Percentiles rank a stretch among this genome's conserved stretches.
phyloP scores from a whole-genome alignment of 2,113 vertebrate species.

The Peromyscus californicus region DNA sequence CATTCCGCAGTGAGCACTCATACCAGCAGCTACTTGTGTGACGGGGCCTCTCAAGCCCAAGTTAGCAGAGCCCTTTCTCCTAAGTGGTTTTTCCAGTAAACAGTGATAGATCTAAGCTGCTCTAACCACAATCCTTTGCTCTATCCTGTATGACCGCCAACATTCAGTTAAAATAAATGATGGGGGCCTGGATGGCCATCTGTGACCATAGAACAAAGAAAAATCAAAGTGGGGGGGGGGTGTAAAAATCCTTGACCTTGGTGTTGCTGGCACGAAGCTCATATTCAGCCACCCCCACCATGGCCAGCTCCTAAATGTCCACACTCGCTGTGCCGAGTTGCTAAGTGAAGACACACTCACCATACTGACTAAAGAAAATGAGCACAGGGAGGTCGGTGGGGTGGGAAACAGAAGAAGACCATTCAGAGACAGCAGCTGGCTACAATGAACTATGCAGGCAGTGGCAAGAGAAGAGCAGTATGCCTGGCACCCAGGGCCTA shows the following conservation, averaged over 20 bases:
- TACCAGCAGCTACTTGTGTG: neutral
- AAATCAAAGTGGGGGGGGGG: neutral
- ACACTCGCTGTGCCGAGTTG: slow-evolving; percentile 55
- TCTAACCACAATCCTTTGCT: slow-evolving; percentile 77
- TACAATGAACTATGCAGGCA: neutral
- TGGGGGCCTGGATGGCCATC: slow-evolving; percentile 63
- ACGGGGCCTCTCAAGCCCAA: slow-evolving; percentile 9
- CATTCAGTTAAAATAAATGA: slow-evolving; percentile 74
- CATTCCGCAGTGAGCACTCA: neutral
- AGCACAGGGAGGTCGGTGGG: neutral
- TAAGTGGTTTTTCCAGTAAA: slow-evolving; percentile 77
- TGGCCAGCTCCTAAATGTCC: slow-evolving; percentile 45
- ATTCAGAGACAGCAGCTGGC: neutral
- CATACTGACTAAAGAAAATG: slow-evolving; percentile 22
- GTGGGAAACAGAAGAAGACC: neutral
- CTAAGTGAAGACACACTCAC: neutral
- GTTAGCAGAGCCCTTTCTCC: slow-evolving; percentile 53
- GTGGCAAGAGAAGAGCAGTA: neutral
- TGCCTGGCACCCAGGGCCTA: neutral
- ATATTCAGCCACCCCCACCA: slow-evolving; percentile 28
- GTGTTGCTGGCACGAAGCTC: slow-evolving; percentile 57
- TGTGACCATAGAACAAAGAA: slow-evolving; percentile 77
- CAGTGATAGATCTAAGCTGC: slow-evolving; percentile 60
- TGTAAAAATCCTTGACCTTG: slow-evolving; percentile 59
- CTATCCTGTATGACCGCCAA: slow-evolving; percentile 63